Evolutionary conservation across 2,113 vertebrate genomes (phyloP).

Genomic region (Cygnus buccinator): DNA sequence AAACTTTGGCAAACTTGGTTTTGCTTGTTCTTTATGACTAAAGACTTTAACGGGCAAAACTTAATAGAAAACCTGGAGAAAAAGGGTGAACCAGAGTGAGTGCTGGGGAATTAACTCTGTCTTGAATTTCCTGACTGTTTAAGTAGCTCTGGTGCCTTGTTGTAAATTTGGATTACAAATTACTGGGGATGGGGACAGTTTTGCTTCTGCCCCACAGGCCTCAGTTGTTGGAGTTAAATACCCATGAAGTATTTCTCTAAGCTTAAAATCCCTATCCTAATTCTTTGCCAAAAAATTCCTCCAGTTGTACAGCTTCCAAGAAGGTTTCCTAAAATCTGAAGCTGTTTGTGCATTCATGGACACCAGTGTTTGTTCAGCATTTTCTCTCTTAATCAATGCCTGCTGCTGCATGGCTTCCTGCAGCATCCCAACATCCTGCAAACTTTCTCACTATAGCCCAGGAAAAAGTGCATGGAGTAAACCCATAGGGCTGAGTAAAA

Average conservation of each 20-base stretch:
- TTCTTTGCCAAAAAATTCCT: neutral
- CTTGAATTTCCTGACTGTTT: neutral
- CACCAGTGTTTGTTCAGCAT: accelerated
- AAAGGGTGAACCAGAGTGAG: neutral
- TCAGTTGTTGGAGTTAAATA: neutral
- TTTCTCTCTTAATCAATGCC: neutral
- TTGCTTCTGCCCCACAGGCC: neutral
- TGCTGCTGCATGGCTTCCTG: neutral
- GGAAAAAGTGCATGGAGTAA: accelerated
- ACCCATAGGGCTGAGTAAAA: neutral
- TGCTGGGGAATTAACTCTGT: neutral
- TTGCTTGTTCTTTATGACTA: neutral
- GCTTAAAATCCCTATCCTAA: neutral
- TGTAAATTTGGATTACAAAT: neutral
- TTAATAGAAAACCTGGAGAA: neutral
- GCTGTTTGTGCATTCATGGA: neutral
- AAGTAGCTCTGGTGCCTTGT: neutral
- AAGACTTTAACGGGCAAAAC: neutral
- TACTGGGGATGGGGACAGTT: neutral
- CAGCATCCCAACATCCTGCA: neutral
- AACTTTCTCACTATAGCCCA: neutral
- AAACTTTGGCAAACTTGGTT: neutral
- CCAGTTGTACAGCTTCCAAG: neutral
- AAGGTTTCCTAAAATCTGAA: neutral
- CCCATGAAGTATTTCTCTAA: neutral